These are phyloP conservation scores for Sciaenops ocellatus DNA, from an alignment of 2,797 vertebrate species.

Conservation along the genomic window DNA sequence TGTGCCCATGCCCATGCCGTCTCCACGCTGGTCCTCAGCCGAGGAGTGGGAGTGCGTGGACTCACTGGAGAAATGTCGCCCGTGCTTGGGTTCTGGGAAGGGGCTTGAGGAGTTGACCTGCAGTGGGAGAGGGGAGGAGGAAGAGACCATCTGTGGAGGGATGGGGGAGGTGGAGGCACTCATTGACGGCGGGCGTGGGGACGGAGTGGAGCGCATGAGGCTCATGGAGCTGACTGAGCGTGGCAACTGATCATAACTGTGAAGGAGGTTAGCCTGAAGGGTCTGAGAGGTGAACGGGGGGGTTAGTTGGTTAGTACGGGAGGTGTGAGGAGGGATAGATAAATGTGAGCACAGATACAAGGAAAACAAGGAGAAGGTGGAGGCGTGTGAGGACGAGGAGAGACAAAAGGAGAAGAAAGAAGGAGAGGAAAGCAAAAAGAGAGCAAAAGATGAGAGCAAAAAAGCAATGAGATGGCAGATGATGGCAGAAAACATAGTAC, in stretches of 20 bases:
- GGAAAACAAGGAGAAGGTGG: slow-evolving; percentile 44
- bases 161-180: slow-evolving; percentile 82
- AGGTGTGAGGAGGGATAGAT: slow-evolving; percentile 14
- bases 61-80: slow-evolving; percentile 91
- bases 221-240: slow-evolving; percentile 84
- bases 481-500: slow-evolving; percentile 33
- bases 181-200: slow-evolving; percentile 77
- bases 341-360: slow-evolving; percentile 38
- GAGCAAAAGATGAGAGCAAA: slow-evolving; percentile 68
- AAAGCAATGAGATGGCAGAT: slow-evolving; percentile 78
- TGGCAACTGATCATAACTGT: slow-evolving; percentile 80
- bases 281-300: slow-evolving; percentile 14
- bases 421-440: slow-evolving; percentile 50
- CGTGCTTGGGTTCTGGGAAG: slow-evolving; percentile 89
- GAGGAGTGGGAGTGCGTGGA: slow-evolving; percentile 92
- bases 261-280: slow-evolving; percentile 72
- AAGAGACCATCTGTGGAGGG: slow-evolving; percentile 85
- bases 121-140: slow-evolving; percentile 82
- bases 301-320: slow-evolving; percentile 8
- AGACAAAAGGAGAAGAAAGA: slow-evolving; percentile 40
- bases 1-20: slow-evolving; percentile 79
- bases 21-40: slow-evolving; percentile 87
- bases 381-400: slow-evolving; percentile 47
- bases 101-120: slow-evolving; percentile 93
- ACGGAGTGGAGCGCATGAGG: slow-evolving; percentile 82